Conservation (phyloP, 2,888 invertebrate genomes). For the Campopleginae sp. region DNA sequence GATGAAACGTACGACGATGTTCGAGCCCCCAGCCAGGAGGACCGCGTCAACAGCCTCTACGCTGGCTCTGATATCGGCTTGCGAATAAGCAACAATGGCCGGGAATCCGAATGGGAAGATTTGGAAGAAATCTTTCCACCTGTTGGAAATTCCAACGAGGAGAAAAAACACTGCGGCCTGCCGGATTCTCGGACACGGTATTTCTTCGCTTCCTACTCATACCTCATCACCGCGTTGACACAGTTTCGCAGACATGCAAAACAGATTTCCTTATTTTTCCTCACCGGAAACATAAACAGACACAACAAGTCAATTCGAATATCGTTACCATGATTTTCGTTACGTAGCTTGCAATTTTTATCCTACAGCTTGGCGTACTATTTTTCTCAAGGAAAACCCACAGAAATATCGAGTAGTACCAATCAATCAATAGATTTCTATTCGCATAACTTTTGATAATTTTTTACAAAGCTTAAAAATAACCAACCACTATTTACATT, state of each 20-base stretch:
- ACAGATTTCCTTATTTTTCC: background rate
- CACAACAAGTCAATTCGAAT: background rate
- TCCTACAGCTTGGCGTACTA: background rate
- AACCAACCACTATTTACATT: too few relatives aligned
- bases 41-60: constrained; percentile 81
- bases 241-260: background rate
- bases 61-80: constrained; percentile 76
- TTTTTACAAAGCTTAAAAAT: too few relatives aligned
- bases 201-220: background rate
- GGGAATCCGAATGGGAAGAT: constrained; percentile 82
- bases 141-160: background rate
- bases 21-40: constrained; percentile 73
- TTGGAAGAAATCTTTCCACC: constrained; percentile 73
- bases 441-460: too few relatives aligned
- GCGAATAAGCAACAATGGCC: constrained; percentile 71
- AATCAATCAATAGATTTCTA: too few relatives aligned
- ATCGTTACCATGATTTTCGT: background rate
- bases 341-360: background rate
- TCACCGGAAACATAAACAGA: background rate
- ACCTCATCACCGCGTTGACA: background rate
- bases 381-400: background rate
- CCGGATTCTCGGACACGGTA: constrained; percentile 5
- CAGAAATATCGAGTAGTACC: background rate
- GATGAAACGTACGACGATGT: constrained; percentile 56
- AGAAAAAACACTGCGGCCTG: background rate